Base-by-base conservation (phyloP, 2,888 invertebrate genomes). In the Tinea semifulvella region DNA sequence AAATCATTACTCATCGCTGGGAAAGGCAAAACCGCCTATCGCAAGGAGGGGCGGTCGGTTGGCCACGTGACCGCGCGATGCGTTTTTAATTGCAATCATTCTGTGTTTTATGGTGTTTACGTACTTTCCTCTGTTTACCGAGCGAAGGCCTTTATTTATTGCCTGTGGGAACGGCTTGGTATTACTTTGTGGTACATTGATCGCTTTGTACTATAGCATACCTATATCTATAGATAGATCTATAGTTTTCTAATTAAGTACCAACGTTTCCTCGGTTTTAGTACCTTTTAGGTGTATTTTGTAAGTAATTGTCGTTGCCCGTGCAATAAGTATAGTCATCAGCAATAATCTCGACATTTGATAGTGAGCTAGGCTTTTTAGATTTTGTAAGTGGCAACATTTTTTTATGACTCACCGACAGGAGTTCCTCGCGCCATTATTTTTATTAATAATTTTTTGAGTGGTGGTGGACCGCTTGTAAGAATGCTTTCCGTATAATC, bases 61-160 rank as follows among this genome's bases (percentile, higher is more conserved):
- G 18, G 40, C 13, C 40, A 40, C 40, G 40, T 40, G 40, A 22
- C 19, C 40, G 2, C 44, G 22, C 73, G 73, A 76, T 76, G 76
- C 75, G 74, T 80, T 79, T 79, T 76, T 79, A 79, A 79, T 76
- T 79, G 77, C 75, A 77, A 79, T 77, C 76, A 74, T 79, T 75
- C 66, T 68, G 73, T 79, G 77, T 77, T 80, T 80, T 80, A 80
- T 76, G 75, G 72, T 79, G 77, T 77, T 77, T 79, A 42, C 47
- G 36, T 36, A 46, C 47, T 49, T 47, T 46, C 46, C 46, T 26
- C 42, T 49, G 44, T 49, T 28, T 44, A 14, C 13, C 3, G 68
- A 65, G 56, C 64, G 65, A 58, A 63, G 68, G 68, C 63, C 73
- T 68, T 77, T 77, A 73, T 77, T 79, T 76, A 77, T 70, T 64